Conservation (phyloP, 2,888 invertebrate species). For the Rapana venosa region DNA sequence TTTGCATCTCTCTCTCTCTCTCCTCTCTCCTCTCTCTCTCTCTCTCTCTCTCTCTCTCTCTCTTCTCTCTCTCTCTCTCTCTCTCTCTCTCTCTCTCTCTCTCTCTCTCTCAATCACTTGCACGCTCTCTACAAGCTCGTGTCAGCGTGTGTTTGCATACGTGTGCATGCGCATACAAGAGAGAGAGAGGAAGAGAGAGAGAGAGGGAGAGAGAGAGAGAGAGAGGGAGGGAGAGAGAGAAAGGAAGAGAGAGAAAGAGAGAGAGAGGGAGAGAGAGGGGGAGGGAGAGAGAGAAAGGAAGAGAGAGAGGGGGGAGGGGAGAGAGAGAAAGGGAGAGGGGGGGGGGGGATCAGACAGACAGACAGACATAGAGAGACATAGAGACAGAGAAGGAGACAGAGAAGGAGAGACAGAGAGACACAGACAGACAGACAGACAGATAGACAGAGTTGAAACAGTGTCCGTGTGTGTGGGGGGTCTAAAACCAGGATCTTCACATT, state of each 20-base stretch:
- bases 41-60: neutral
- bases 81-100: slow-evolving; percentile 7
- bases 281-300: no score
- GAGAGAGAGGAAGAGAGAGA: neutral
- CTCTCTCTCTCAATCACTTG: neutral
- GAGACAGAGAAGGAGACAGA: no score
- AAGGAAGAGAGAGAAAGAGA: neutral
- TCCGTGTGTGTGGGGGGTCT: no score
- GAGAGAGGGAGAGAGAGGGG: neutral
- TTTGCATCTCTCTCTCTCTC: neutral
- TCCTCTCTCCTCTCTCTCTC: neutral
- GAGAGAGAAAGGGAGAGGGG: no score
- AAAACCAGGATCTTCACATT: no score
- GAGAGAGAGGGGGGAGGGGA: no score
- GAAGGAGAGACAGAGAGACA: no score
- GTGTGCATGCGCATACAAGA: neutral
- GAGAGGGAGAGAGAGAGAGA: neutral
- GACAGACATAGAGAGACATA: no score
- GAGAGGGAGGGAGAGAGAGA: neutral
- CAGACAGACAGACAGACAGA: no score
- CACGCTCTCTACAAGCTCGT: neutral
- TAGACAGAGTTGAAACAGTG: no score
- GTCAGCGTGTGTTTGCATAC: neutral
- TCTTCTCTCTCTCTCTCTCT: neutral
- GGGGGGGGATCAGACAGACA: no score